Base-by-base conservation (phyloP, 2,888 invertebrate genomes). In the Prosopocoilus inquinatus region DNA sequence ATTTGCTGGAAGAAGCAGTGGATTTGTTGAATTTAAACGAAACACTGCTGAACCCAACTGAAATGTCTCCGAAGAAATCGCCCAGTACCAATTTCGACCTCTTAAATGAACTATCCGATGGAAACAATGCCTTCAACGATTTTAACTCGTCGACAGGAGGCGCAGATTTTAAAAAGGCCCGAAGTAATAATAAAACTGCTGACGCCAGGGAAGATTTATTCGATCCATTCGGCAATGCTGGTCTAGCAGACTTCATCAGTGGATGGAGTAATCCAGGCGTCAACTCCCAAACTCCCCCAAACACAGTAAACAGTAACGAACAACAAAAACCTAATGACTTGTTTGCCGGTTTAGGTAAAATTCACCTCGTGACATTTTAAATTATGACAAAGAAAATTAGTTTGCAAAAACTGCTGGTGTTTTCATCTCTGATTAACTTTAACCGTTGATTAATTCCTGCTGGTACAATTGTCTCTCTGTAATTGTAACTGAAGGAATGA, bases 181-280 rank as follows among this genome's bases (percentile, higher is more conserved):
- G 20, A 12, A 45, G n/a, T 9, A 51, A 46, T 12, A 9, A n/a
- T 32, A 34, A 36, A 15, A 3, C 38, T 8, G 50, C 38, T 39
- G 32, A 41, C 5, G 38, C 9, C 4, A 47, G 38, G 43, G 65
- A 64, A 41, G 78, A 77, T 53, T 75, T 82, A 56, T 88, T 88
- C 67, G 88, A 88, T 70, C 87, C 88, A 4, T 88, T 88, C 69
- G 87, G 85, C 1, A 76, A 80, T 20, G 78, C 80, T 78, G 1
- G 62, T 78, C 9, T 16, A 20, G 9, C 15, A 20, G 43, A 68
- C 49, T 72, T 81, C 9, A 67, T 79, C 33, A 71, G 68, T 7
- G 70, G 68, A 46, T 75, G 74, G 75, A 35, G 39, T 9, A 56
- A 55, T 51, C 38, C 43, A n/a, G 58, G 47, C 50, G 57, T 47